A percentile compares a stretch with the other conserved stretches of the same genome.
phyloP scores from a whole-genome alignment of 2,888 invertebrate species.

The Charanyca ferruginea region DNA sequence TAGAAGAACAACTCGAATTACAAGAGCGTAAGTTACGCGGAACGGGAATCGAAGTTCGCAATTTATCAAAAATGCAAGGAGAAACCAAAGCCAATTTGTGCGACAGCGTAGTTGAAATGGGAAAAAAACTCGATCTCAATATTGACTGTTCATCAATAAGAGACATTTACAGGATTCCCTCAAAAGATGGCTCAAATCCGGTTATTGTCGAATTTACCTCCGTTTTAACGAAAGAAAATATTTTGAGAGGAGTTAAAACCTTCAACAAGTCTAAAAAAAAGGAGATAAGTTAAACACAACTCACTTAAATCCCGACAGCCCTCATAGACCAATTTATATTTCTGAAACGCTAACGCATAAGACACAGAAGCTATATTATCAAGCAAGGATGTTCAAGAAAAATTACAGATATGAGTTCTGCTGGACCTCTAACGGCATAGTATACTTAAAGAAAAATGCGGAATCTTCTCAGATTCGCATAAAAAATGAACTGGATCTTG shows the following conservation, averaged over 20 bases:
- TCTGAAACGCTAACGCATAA: neutral
- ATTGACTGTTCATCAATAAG: too few relatives aligned
- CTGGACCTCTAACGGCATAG: too few relatives aligned
- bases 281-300: neutral
- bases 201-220: slow-evolving; percentile 1
- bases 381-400: neutral
- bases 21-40: neutral
- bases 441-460: neutral
- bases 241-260: neutral
- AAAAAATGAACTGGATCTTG: neutral
- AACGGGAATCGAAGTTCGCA: neutral
- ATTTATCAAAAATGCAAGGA: neutral
- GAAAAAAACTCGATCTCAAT: neutral
- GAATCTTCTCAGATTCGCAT: neutral
- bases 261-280: too few relatives aligned
- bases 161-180: neutral
- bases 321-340: neutral
- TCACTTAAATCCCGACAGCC: neutral
- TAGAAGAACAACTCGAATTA: neutral
- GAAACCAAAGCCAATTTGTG: neutral
- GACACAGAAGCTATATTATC: neutral
- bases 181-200: slow-evolving; percentile 7
- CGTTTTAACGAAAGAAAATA: neutral
- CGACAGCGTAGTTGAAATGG: neutral
- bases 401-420: too few relatives aligned